Evolutionary conservation across 1,140 invertebrate species (phyloP).

Genomic region (Sycobia sp.): DNA sequence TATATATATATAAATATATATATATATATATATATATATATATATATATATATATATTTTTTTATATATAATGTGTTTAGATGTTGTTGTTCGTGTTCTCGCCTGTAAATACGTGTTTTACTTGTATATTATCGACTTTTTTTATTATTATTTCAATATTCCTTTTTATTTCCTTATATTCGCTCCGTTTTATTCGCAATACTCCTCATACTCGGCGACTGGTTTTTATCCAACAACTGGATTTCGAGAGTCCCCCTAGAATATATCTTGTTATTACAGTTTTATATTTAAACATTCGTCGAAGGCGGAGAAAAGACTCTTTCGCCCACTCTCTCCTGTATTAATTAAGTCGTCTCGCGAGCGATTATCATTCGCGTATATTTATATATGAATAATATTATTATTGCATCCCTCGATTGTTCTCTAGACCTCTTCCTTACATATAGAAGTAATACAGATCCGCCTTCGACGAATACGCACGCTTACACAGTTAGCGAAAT

Average conservation of each 20-base stretch:
- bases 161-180: constrained; percentile 25
- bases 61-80: constrained; percentile 39
- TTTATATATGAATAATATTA: constrained; percentile 3
- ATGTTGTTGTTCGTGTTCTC: constrained; percentile 45
- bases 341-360: no score
- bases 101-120: constrained; percentile 43
- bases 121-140: constrained; percentile 47
- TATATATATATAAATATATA: constrained; percentile 50
- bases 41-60: constrained; percentile 38
- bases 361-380: not conserved
- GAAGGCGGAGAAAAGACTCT: constrained; percentile 11
- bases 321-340: not conserved
- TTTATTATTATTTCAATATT: constrained; percentile 30
- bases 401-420: constrained; percentile 28
- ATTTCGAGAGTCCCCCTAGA: constrained; percentile 24
- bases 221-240: constrained; percentile 18
- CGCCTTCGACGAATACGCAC: constrained; percentile 14
- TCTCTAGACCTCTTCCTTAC: not conserved
- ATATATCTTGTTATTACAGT: constrained; percentile 27
- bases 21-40: constrained; percentile 38
- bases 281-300: constrained; percentile 37
- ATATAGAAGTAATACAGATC: constrained; percentile 1
- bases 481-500: constrained; percentile 17
- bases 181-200: constrained; percentile 19
- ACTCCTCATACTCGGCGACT: constrained; percentile 20